Conservation (phyloP, 2,888 invertebrate species). For the Yponomeuta cagnagella region DNA sequence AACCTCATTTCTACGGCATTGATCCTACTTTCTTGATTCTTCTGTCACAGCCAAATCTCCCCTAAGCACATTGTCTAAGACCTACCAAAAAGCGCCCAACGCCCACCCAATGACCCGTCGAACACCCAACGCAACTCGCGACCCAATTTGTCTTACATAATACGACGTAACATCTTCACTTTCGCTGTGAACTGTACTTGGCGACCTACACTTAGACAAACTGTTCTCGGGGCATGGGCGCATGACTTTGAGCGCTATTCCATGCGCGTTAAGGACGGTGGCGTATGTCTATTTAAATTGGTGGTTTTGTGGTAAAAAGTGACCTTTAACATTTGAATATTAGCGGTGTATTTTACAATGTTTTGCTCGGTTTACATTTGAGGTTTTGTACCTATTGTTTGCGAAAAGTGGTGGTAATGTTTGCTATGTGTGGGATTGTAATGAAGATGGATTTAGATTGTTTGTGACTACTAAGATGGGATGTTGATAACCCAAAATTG, state of each 20-base stretch:
- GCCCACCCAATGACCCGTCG: neutral
- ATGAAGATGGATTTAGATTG: no score
- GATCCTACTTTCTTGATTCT: no score
- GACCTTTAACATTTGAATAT: neutral
- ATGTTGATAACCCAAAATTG: no score
- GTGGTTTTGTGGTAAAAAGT: neutral
- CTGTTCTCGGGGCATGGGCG: neutral
- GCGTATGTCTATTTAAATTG: neutral
- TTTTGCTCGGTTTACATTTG: neutral
- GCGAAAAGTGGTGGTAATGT: neutral
- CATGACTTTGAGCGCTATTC: neutral
- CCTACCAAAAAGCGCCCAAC: neutral
- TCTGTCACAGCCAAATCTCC: no score
- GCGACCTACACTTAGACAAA: neutral
- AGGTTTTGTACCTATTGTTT: neutral
- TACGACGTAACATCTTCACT: neutral
- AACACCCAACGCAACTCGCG: neutral
- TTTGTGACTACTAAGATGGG: no score
- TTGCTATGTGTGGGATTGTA: neutral
- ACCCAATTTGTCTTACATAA: neutral
- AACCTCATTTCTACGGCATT: no score
- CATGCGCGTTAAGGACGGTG: neutral
- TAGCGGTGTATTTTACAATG: neutral
- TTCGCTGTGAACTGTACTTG: conserved; percentile 1
- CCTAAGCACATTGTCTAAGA: neutral